phyloP scores from a whole-genome alignment of 2,797 vertebrate genomes.

The Falco naumanni region DNA sequence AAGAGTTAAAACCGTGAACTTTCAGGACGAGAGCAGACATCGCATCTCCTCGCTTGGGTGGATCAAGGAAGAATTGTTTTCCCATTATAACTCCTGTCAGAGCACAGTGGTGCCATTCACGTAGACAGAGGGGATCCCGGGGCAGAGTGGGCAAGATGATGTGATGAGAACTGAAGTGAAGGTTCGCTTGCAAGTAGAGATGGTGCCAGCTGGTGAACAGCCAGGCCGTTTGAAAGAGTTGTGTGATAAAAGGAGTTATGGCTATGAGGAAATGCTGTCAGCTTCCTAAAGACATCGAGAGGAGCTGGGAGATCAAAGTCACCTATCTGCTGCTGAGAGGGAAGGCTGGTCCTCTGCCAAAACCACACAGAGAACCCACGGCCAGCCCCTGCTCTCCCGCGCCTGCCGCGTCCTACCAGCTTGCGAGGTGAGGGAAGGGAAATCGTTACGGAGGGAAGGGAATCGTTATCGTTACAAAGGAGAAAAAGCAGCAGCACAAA shows the following conservation, averaged over 20 bases:
- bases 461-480: rapidly evolving
- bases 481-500: neutral
- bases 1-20: neutral
- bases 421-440: neutral
- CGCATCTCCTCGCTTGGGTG: neutral
- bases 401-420: neutral
- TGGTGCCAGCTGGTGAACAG: neutral
- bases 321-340: conserved; percentile 1
- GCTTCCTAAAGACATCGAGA: neutral
- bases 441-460: neutral
- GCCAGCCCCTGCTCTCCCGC: neutral
- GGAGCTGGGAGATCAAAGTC: neutral
- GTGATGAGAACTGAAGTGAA: neutral
- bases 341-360: neutral
- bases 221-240: neutral
- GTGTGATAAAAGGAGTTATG: neutral
- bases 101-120: neutral
- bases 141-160: neutral
- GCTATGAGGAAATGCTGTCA: neutral
- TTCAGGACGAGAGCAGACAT: neutral
- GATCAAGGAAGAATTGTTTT: neutral
- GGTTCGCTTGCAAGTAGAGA: neutral
- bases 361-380: neutral
- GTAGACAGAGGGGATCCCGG: neutral
- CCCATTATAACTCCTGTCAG: neutral